Conservation (phyloP, 2,113 vertebrate species). For the Myocastor coypus region DNA sequence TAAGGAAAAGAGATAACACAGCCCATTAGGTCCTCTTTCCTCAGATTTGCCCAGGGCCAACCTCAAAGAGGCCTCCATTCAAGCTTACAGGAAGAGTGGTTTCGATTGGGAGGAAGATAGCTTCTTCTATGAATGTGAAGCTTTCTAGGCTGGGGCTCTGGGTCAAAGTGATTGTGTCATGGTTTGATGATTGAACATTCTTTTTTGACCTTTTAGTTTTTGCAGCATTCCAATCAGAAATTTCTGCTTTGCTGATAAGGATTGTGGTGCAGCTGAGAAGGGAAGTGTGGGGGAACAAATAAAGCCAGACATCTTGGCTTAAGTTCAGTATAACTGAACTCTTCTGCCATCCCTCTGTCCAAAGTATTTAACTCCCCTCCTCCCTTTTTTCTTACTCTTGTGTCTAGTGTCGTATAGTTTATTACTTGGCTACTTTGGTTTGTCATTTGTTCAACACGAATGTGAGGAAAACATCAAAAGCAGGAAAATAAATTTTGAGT, state of each 20-base stretch:
- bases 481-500: neutral
- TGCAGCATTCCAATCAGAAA: slow-evolving; percentile 56
- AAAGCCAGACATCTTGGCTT: neutral
- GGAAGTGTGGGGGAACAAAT: slow-evolving; percentile 47
- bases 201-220: slow-evolving; percentile 35
- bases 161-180: neutral
- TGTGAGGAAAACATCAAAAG: neutral
- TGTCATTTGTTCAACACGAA: neutral
- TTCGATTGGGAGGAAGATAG: neutral
- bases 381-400: neutral
- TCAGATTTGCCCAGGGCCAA: neutral
- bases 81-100: neutral
- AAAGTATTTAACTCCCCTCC: neutral
- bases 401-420: neutral
- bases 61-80: neutral
- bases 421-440: slow-evolving; percentile 10
- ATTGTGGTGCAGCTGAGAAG: slow-evolving; percentile 41
- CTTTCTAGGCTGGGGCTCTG: neutral
- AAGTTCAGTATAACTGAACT: neutral
- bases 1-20: neutral
- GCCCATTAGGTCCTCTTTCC: neutral
- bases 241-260: slow-evolving; percentile 19
- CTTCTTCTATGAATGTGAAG: neutral
- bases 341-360: neutral
- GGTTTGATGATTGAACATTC: neutral